These are phyloP conservation scores for Ecliptopera silaceata DNA, from an alignment of 2,888 invertebrate species.

Conservation along the genomic window DNA sequence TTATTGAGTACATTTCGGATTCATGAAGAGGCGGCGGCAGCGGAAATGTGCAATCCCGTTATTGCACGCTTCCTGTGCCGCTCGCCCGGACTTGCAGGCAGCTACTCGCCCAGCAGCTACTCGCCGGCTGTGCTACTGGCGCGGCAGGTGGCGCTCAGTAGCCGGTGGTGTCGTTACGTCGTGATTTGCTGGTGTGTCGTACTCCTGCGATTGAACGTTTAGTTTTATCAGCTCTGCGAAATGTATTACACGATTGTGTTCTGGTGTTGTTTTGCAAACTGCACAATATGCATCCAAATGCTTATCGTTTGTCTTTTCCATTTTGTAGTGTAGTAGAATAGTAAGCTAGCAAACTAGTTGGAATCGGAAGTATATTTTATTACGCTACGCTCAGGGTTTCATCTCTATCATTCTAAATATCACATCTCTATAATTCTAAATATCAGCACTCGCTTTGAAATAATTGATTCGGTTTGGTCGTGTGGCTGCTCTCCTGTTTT, in stretches of 20 bases:
- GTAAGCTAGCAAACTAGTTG: not conserved
- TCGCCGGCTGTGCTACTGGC: slow-evolving; percentile 4
- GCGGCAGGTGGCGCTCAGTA: not conserved
- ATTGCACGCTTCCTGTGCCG: slow-evolving; percentile 44
- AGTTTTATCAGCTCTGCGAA: slow-evolving; percentile 7
- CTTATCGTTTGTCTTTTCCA: slow-evolving; percentile 1
- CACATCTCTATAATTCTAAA: not conserved
- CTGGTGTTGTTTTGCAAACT: slow-evolving; percentile 13
- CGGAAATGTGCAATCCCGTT: slow-evolving; percentile 55
- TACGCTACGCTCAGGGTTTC: not conserved
- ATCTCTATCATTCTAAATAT: not conserved
- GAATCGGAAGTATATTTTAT: too few species aligned
- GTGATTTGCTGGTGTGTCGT: slow-evolving; percentile 15
- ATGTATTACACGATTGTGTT: slow-evolving; percentile 15
- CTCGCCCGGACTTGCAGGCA: not conserved
- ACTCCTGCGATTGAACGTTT: slow-evolving; percentile 16
- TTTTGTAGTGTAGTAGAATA: not conserved
- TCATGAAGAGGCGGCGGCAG: slow-evolving; percentile 24
- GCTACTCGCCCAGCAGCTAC: slow-evolving; percentile 6
- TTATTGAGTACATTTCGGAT: slow-evolving; percentile 29
- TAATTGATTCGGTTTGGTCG: slow-evolving; percentile 12
- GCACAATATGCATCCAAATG: slow-evolving; percentile 7
- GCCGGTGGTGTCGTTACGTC: slow-evolving; percentile 7
- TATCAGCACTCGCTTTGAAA: slow-evolving; percentile 13
- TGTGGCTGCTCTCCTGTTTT: slow-evolving; percentile 44